These are phyloP conservation scores for Troilus luridus DNA, from an alignment of 2,888 invertebrate genomes.

Conservation along the genomic window DNA sequence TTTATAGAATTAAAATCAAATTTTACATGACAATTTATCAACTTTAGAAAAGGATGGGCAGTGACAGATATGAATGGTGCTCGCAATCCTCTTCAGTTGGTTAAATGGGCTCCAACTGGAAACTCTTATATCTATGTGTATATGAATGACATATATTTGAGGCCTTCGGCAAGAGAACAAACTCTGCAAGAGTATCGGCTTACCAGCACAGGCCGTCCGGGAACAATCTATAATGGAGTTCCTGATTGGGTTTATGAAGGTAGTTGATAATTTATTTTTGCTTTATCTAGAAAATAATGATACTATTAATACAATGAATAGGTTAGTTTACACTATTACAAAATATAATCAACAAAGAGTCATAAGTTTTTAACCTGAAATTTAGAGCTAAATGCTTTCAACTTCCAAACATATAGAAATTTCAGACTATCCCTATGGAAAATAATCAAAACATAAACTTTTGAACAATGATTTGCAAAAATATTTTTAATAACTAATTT, in stretches of 20 bases:
- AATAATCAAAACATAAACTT: too few relatives aligned
- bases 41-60: conserved; percentile 64
- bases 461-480: too few relatives aligned
- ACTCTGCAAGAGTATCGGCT: conserved; percentile 72
- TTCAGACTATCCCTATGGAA: too few relatives aligned
- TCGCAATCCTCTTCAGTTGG: conserved; percentile 74
- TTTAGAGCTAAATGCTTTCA: too few relatives aligned
- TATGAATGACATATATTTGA: conserved; percentile 84
- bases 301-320: too few relatives aligned
- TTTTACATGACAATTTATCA: neutral
- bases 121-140: conserved; percentile 81
- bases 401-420: too few relatives aligned
- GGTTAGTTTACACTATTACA: too few relatives aligned
- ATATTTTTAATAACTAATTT: too few relatives aligned
- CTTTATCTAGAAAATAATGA: neutral
- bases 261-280: conserved; percentile 67
- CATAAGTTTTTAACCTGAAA: too few relatives aligned
- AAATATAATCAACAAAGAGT: too few relatives aligned
- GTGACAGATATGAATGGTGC: conserved; percentile 61
- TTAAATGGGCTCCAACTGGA: conserved; percentile 83
- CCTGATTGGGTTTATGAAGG: conserved; percentile 98
- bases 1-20: neutral
- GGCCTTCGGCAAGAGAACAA: conserved; percentile 70
- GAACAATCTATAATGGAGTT: conserved; percentile 84
- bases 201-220: conserved; percentile 76